Percentiles rank a stretch among this genome's conserved stretches.
Conservation (phyloP, 2,888 invertebrate genomes). For the Hecatera dysodea region DNA sequence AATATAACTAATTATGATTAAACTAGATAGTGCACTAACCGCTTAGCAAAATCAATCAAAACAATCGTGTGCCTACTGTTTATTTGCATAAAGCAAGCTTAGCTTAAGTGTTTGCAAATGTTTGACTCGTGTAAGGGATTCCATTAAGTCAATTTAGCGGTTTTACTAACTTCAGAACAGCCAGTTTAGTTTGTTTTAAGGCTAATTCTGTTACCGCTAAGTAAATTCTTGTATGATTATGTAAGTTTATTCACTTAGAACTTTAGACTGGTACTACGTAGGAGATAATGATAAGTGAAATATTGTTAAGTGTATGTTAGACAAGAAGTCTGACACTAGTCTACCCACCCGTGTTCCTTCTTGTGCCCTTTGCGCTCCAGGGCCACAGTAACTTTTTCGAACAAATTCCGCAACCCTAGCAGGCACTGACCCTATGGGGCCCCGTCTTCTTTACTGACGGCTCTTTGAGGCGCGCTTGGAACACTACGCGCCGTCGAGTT, state of each 20-base stretch:
- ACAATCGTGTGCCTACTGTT: constrained; percentile 11
- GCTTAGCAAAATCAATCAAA: constrained; percentile 1
- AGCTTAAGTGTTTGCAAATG: constrained; percentile 49
- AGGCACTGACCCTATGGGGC: no score
- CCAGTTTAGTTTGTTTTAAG: constrained; percentile 51
- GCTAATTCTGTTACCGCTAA: constrained; percentile 53
- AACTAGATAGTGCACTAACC: constrained; percentile 1
- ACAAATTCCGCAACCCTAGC: no score
- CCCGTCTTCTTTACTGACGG: no score
- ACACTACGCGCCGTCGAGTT: no score
- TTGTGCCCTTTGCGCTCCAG: no score
- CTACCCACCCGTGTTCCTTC: no score
- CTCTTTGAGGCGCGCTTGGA: no score
- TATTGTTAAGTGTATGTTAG: background rate
- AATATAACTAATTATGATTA: background rate
- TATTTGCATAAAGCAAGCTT: constrained; percentile 39
- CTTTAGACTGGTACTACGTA: constrained; percentile 13
- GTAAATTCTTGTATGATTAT: constrained; percentile 51
- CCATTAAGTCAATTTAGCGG: constrained; percentile 62
- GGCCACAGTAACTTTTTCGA: no score
- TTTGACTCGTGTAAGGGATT: constrained; percentile 54
- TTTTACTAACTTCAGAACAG: constrained; percentile 58
- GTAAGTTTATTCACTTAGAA: constrained; percentile 42
- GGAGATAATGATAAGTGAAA: background rate
- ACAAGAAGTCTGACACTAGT: background rate